Conservation (phyloP, 2,113 vertebrate genomes). For the Scatophagus argus region DNA sequence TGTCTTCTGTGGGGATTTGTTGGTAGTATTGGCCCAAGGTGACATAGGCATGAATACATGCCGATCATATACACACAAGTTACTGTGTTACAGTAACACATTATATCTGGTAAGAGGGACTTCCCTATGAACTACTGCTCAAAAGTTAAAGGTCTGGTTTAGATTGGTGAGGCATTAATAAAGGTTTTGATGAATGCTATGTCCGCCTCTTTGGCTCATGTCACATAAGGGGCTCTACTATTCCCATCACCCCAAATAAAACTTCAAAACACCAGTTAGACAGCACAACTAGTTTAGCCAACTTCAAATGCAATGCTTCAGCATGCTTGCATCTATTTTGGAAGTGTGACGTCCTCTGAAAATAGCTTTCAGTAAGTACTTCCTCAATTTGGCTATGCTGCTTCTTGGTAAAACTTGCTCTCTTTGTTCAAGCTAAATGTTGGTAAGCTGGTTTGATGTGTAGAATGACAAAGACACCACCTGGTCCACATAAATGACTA, state of each 20-base stretch:
- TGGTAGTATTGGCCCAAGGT: not conserved
- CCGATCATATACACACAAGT: conserved; percentile 1
- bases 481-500: conserved; percentile 28
- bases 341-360: conserved; percentile 47
- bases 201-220: not conserved
- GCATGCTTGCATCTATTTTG: conserved; percentile 39
- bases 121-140: conserved; percentile 5
- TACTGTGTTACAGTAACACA: conserved; percentile 35
- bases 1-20: conserved; percentile 24
- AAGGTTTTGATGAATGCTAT: conserved; percentile 35
- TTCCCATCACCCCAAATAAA: not conserved
- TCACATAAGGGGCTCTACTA: not conserved
- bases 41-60: conserved; percentile 14
- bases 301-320: conserved; percentile 10
- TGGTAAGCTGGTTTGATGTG: conserved; percentile 36
- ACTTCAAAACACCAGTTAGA: not conserved
- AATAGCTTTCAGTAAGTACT: conserved; percentile 31
- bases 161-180: conserved; percentile 44
- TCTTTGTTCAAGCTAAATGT: conserved; percentile 36
- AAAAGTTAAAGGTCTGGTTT: conserved; percentile 34
- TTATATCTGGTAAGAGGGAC: conserved; percentile 18
- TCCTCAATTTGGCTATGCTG: conserved; percentile 1
- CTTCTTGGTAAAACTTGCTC: conserved; percentile 12
- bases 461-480: conserved; percentile 51
- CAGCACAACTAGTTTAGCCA: conserved; percentile 4